phyloP scores from a whole-genome alignment of 2,113 vertebrate genomes.

The Abramis brama region DNA sequence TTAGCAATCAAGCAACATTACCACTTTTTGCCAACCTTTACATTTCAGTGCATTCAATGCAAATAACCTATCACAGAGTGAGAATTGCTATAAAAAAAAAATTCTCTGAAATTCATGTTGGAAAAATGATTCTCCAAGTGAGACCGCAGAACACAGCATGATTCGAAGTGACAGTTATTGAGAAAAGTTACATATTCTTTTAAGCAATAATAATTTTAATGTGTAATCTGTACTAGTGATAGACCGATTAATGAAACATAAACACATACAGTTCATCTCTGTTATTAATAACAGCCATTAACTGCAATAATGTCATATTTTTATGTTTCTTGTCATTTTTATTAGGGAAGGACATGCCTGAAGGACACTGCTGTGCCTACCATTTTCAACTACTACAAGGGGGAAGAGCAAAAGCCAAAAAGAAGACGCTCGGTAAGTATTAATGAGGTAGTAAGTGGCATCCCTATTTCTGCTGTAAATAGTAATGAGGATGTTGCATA shows the following conservation, averaged over 20 bases:
- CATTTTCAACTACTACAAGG: not conserved
- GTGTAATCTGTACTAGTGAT: not conserved
- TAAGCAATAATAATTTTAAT: not conserved
- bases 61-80: too few species aligned
- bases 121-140: too few species aligned
- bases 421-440: not conserved
- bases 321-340: not conserved
- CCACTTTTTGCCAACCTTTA: too few species aligned
- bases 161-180: not conserved
- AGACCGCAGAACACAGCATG: too few species aligned
- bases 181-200: not conserved
- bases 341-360: not conserved
- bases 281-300: not conserved
- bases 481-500: not conserved
- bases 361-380: not conserved
- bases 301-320: not conserved
- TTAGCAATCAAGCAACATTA: too few species aligned
- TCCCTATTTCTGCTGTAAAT: not conserved
- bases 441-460: conserved; percentile 12
- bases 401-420: not conserved
- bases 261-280: not conserved
- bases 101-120: too few species aligned
- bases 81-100: too few species aligned
- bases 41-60: too few species aligned
- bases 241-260: not conserved